phyloP scores from a whole-genome alignment of 2,113 vertebrate species.

The Xyrauchen texanus region DNA sequence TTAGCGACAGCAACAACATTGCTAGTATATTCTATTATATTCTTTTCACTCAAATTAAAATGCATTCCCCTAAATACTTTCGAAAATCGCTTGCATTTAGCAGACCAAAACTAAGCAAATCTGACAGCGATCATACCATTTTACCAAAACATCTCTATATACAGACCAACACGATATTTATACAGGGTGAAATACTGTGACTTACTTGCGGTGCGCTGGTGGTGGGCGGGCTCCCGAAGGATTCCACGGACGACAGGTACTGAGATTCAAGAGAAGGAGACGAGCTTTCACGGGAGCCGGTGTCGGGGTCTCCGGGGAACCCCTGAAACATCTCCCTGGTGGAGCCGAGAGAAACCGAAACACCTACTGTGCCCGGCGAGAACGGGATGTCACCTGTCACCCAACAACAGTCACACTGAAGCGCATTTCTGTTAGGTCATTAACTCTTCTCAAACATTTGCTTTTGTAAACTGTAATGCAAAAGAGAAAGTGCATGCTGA shows the following conservation, averaged over 20 bases:
- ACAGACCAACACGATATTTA: neutral
- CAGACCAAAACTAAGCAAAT: neutral
- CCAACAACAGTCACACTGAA: conserved; percentile 38
- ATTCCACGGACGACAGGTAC: conserved; percentile 94
- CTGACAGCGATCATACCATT: neutral
- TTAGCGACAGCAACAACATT: neutral
- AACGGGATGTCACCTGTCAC: conserved; percentile 70
- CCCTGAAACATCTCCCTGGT: conserved; percentile 94
- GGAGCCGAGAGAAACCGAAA: conserved; percentile 74
- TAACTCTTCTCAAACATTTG: too few relatives aligned
- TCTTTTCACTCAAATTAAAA: neutral
- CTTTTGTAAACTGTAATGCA: neutral
- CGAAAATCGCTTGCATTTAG: neutral
- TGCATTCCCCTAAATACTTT: too few relatives aligned
- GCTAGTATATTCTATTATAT: too few relatives aligned
- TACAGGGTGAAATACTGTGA: conserved; percentile 18
- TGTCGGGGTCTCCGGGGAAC: conserved; percentile 93
- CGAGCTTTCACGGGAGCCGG: conserved; percentile 88
- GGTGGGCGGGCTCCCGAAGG: conserved; percentile 90
- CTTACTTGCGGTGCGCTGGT: conserved; percentile 87
- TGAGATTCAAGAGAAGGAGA: conserved; percentile 93
- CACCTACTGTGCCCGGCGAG: conserved; percentile 77
- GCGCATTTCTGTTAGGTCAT: neutral
- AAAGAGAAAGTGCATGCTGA: neutral
- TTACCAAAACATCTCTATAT: neutral